phyloP scores from a whole-genome alignment of 2,113 vertebrate species.

The Stigmatopora nigra region DNA sequence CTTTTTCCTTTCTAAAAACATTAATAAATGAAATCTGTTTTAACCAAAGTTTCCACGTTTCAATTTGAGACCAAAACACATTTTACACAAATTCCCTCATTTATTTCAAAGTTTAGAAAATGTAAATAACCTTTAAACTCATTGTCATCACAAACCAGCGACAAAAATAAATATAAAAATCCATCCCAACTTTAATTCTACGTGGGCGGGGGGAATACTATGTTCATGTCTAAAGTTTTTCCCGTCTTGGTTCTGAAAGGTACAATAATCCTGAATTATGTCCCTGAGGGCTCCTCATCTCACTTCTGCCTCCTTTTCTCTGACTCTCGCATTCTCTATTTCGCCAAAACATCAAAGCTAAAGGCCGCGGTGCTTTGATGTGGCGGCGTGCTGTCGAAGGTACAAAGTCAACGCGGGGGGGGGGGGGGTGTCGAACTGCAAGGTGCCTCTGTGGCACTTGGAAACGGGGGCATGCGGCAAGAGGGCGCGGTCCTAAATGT shows the following conservation, averaged over 20 bases:
- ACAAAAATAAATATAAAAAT: too few species aligned
- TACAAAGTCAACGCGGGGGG: slow-evolving; percentile 92
- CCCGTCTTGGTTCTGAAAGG: neutral
- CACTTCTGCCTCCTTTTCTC: neutral
- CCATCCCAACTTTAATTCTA: too few species aligned
- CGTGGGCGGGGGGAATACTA: too few species aligned
- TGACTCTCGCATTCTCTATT: slow-evolving; percentile 70
- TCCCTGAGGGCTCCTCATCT: neutral
- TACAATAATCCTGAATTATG: slow-evolving; percentile 1
- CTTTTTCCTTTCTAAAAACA: too few species aligned
- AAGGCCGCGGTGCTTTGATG: slow-evolving; percentile 82
- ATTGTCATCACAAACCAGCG: too few species aligned
- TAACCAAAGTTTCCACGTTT: too few species aligned
- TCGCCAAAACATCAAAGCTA: slow-evolving; percentile 89
- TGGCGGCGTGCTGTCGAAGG: slow-evolving; percentile 94
- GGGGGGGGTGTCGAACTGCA: slow-evolving; percentile 92
- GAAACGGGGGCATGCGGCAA: slow-evolving; percentile 84
- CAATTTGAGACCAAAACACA: too few species aligned
- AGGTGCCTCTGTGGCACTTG: slow-evolving; percentile 92
- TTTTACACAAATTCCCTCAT: too few species aligned
- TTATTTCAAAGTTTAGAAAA: too few species aligned
- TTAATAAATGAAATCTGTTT: too few species aligned
- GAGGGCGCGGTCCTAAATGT: slow-evolving; percentile 96
- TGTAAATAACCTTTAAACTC: too few species aligned
- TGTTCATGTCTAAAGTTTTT: neutral